Base-by-base conservation (phyloP, 2,888 invertebrate genomes). In the Amblyjoppa proteus region DNA sequence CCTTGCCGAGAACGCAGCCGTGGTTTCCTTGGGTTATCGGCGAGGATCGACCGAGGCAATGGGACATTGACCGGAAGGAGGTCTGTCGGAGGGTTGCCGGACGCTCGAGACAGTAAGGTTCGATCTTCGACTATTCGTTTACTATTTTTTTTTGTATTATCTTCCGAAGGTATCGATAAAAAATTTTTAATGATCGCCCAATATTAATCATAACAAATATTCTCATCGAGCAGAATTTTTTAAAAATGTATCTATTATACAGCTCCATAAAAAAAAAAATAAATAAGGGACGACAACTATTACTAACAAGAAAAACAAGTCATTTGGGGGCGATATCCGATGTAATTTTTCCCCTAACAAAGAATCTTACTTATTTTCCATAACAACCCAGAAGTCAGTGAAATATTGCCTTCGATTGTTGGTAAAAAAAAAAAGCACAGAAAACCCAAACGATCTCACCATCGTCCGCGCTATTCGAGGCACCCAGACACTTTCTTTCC, bases 41-140 rank as follows among this genome's bases (percentile, higher is more conserved):
- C 31, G 64, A 64, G 34, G 16, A 64, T 38, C 49, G 49, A 53
- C 20, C 66, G 51, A 49, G 3, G 25, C 51, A 51, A 1, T n/a
- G 34, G 75, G 75, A 64, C 75, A 66, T 76, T 76, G 75, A 76
- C 75, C 75, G 49, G 51, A 20, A 64, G 3, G n/a, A 75, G 13
- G 31, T 31, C 49, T 11, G 45, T 34, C 49, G 5, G 16, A 69
- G 28, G 13, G 28, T 49, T 34, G 6, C 11, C 7, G 34, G 11
- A 25, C 20, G 56, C 56, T 28, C 45, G 28, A 58, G 25, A 9
- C 58, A 13, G 7, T 7, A 31, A 16, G 28, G 16, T 16, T 31
- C 61, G 25, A 13, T 34, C 3, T 13, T 34, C 16, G 34, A 58
- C 13, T 3, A 13, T 13, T 25, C 9, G 5, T 53, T 53, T 51